Base-by-base conservation (phyloP, 64 coral and sea anemone species). In the Actinia equina region DNA sequence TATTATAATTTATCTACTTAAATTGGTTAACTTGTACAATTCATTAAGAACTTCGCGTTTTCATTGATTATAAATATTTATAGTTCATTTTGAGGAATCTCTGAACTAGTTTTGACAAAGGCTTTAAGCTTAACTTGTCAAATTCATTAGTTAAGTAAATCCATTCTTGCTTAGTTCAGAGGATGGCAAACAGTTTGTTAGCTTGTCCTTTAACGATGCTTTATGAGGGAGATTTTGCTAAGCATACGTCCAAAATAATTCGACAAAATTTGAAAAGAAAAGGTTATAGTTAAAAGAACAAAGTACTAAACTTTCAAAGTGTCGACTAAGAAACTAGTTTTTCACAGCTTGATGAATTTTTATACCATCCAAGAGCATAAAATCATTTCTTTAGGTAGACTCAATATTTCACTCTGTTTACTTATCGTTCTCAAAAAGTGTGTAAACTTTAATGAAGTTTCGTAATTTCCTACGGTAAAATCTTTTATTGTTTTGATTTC, bases 101-200 rank as follows among this genome's bases (percentile, higher is more conserved):
- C 45, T 49, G 78, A 44, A 49, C 78, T 81, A 49, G 3, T 81
- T 81, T 52, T 16, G 6, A 81, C 44, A 51, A 81, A 79, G 27
- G 15, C 10, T 81, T 74, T 14, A 74, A 74, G n/a, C 69, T 74
- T 74, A 42, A 13, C 25, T 74, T 74, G 69, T 74, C 69, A 74
- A 13, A 41, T 74, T 74, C 23, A 74, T 74, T 30, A 74, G 69
- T 74, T 74, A 41, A 74, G 69, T 74, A 30, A 74, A 74, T 74
- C 42, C 26, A 37, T 74, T 25, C 12, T 74, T 13, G 26, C 69
- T 26, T 27, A 15, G 69, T 74, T 74, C 69, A 42, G 69, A 74
- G n/a, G 23, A 74, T 6, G 69, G 25, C 69, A 74, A 74, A 74
- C 27, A 74, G 26, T 74, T 74, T 37, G 69, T 74, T 74, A 74